Conservation (phyloP, 1,140 invertebrate species). For the Microvelia longipes region DNA sequence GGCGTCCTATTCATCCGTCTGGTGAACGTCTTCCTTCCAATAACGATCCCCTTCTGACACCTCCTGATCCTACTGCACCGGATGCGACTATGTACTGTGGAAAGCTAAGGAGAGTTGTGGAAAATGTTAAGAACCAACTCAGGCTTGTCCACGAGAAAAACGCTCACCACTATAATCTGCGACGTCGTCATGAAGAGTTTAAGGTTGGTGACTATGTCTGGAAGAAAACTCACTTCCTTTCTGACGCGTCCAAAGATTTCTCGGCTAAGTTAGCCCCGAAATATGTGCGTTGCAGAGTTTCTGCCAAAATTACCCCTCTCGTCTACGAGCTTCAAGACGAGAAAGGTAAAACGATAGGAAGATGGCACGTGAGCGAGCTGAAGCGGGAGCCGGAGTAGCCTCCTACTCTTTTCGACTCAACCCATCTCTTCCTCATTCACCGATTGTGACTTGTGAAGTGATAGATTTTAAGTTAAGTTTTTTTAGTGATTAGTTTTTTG, state of each 20-base stretch:
- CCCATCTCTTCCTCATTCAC: too few species aligned
- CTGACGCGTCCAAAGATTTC: background rate
- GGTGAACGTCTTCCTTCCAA: background rate
- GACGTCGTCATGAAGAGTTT: background rate
- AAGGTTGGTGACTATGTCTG: background rate
- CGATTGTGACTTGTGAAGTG: background rate
- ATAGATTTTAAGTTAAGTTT: background rate
- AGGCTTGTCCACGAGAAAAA: background rate
- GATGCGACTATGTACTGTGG: background rate
- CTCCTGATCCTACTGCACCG: background rate
- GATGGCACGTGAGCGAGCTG: background rate
- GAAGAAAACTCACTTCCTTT: background rate
- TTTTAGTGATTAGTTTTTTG: background rate
- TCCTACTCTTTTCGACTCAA: too few species aligned
- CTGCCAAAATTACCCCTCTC: background rate
- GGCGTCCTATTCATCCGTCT: background rate
- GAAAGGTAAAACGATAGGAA: background rate
- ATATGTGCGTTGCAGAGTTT: background rate
- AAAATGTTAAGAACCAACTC: background rate
- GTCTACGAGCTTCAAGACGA: background rate
- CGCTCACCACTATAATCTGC: background rate
- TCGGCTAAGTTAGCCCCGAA: background rate
- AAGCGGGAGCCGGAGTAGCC: background rate
- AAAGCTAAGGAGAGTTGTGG: background rate
- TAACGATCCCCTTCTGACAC: background rate